Evolutionary conservation across 2,797 vertebrate genomes (phyloP).

Genomic region (Liasis olivaceus): DNA sequence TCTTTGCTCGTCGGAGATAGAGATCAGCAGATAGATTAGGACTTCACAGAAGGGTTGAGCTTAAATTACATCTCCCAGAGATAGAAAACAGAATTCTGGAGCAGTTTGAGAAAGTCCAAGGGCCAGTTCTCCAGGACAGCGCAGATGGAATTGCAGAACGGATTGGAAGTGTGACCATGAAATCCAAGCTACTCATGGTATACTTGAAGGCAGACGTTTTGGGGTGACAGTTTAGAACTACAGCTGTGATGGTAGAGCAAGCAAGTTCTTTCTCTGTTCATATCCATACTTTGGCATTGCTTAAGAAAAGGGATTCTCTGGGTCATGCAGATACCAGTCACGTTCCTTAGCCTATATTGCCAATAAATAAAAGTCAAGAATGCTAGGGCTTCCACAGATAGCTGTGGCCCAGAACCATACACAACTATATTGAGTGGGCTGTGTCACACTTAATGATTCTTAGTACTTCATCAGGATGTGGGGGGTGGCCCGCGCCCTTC

Average conservation of each 20-base stretch:
- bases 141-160: neutral
- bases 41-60: neutral
- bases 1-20: neutral
- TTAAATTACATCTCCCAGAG: neutral
- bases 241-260: neutral
- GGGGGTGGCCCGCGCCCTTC: too few species aligned
- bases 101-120: neutral
- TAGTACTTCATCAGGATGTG: too few species aligned
- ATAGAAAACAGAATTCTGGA: neutral
- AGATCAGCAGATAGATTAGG: too few species aligned
- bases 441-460: too few species aligned
- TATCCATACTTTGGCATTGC: neutral
- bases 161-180: neutral
- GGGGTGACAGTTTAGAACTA: neutral
- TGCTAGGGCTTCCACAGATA: too few species aligned
- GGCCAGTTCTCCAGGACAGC: neutral
- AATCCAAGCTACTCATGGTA: neutral
- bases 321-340: neutral
- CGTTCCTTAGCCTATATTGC: too few species aligned
- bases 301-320: neutral
- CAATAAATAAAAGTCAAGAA: neutral
- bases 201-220: neutral
- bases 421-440: too few species aligned
- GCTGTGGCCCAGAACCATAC: too few species aligned
- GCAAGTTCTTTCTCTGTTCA: too few species aligned